These are phyloP conservation scores for Adela reaumurella DNA, from an alignment of 2,888 invertebrate species.

Conservation along the genomic window DNA sequence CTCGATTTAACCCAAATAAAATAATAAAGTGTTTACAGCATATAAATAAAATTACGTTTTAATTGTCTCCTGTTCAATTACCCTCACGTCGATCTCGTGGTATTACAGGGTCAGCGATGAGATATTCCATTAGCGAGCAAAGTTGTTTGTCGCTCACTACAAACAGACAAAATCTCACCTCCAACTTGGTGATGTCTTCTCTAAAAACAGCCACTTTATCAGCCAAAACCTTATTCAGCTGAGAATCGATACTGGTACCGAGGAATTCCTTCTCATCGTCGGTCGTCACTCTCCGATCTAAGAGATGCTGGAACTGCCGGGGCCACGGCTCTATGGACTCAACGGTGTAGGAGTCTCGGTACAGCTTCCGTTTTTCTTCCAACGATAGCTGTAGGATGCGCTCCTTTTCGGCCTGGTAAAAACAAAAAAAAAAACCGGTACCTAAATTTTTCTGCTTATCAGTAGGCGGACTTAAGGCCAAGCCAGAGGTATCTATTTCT, in stretches of 20 bases:
- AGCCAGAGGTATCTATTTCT: no score
- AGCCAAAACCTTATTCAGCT: constrained; percentile 39
- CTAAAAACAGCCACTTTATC: constrained; percentile 64
- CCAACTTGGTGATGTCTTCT: constrained; percentile 81
- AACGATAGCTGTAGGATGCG: constrained; percentile 47
- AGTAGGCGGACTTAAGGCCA: no score
- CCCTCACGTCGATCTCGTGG: no score
- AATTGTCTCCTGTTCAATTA: neutral
- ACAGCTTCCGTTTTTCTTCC: constrained; percentile 49
- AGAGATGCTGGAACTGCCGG: constrained; percentile 35
- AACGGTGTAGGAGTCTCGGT: constrained; percentile 30
- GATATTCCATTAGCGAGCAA: no score
- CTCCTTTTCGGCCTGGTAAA: constrained; percentile 31
- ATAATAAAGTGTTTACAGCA: no score
- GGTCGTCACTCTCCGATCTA: constrained; percentile 30
- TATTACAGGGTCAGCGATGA: no score
- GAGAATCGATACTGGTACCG: constrained; percentile 25
- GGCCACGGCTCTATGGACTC: constrained; percentile 56
- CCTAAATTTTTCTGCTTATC: no score
- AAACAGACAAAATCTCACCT: constrained; percentile 33
- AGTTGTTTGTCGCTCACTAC: no score
- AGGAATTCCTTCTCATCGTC: constrained; percentile 32
- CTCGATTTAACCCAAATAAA: no score
- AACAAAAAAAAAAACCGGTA: no score
- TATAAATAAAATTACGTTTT: neutral